Base-by-base conservation (phyloP, 1,140 invertebrate genomes). In the Chironomus tepperi region DNA sequence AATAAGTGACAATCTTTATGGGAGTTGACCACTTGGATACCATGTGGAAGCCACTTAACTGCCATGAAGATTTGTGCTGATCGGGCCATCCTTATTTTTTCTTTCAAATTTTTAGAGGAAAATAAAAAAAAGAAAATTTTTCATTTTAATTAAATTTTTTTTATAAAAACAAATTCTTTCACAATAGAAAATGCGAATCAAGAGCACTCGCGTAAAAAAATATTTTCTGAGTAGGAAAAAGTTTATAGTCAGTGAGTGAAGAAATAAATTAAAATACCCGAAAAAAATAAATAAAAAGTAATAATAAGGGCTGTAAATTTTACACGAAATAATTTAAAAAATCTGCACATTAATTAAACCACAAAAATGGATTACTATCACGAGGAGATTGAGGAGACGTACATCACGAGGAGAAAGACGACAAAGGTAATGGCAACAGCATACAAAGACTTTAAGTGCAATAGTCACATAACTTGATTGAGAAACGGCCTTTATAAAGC, bases 351-450 rank as follows among this genome's bases (percentile, higher is more conserved):
- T 8, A 57, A 57, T 10, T n/a, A 21, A 18, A 19, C 16, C n/a
- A 57, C 47, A n/a, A 57, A 57, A 70, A 70, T 70, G 65, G 65
- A 70, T 70, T 70, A 70, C 65, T 70, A 70, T 70, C 16, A 70
- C 9, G 65, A 70, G 10, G 65, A 70, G 10, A 70, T 70, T 70
- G n/a, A 19, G 65, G 65, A 70, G 16, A 70, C 65, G n/a, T 19
- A 19, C 9, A 70, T 70, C 9, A 70, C 65, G 1, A 18, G 65
- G 6, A 19, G 65, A 21, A 70, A 21, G 18, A 70, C 19, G 16
- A 70, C 65, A 70, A 70, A 70, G 65, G 65, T 70, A 70, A 12
- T 3, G 8, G 24, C 24, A 34, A 5, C 1, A 34, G 1, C 24
- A 5, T 5, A 34, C 24, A 34, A 34, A 34, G 24, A 34, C 24